These are phyloP conservation scores for Carduelis carduelis DNA, from an alignment of 2,797 vertebrate genomes.

Conservation along the genomic window DNA sequence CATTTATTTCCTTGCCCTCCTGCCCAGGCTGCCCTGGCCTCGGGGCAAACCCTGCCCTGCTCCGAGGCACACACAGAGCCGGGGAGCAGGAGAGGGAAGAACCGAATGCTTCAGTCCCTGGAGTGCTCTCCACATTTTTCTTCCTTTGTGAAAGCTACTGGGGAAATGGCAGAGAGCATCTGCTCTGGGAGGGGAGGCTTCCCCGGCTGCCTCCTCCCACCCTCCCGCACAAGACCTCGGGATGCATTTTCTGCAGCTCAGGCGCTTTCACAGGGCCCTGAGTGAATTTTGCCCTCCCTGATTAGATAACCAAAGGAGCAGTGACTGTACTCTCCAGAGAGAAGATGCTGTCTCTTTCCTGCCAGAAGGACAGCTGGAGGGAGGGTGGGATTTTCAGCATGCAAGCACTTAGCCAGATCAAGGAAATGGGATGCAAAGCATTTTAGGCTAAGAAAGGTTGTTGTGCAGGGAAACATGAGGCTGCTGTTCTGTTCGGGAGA, in stretches of 20 bases:
- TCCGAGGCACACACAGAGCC: neutral
- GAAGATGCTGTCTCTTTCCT: conserved; percentile 53
- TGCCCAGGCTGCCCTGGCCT: neutral
- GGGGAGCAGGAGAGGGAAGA: neutral
- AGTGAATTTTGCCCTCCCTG: conserved; percentile 42
- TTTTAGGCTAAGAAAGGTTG: conserved; percentile 61
- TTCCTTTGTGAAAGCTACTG: neutral
- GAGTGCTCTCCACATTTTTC: neutral
- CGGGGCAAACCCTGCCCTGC: neutral
- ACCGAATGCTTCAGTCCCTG: neutral
- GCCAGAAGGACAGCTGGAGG: conserved; percentile 67
- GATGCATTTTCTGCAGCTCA: conserved; percentile 43
- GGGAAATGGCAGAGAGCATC: conserved; percentile 50
- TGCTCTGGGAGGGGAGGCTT: neutral
- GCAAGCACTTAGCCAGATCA: conserved; percentile 66
- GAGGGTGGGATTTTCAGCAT: conserved; percentile 64
- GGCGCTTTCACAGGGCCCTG: neutral
- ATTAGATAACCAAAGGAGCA: conserved; percentile 69
- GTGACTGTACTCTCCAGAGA: conserved; percentile 51
- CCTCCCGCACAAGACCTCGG: neutral
- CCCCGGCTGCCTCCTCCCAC: neutral
- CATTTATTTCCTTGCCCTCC: neutral
- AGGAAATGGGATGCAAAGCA: conserved; percentile 65
- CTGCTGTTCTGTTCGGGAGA: conserved; percentile 45
- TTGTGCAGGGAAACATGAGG: conserved; percentile 60